Conservation (phyloP, 2,888 invertebrate species). For the Anodontia alba region DNA sequence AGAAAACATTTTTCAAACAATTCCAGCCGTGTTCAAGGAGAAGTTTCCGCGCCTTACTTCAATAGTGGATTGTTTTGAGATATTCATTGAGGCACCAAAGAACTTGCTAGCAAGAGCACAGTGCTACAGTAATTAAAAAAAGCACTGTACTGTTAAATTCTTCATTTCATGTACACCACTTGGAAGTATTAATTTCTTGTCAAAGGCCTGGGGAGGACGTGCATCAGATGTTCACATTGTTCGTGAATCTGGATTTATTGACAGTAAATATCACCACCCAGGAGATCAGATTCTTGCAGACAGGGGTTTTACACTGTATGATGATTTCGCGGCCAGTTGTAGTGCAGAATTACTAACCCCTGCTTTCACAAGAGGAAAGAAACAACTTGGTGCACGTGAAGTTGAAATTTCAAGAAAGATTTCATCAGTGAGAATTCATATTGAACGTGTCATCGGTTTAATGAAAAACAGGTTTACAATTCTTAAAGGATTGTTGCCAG, state of each 20-base stretch:
- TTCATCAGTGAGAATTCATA: constrained; percentile 53
- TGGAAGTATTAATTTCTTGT: constrained; percentile 55
- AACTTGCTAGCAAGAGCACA: constrained; percentile 36
- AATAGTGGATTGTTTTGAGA: constrained; percentile 51
- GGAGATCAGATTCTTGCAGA: constrained; percentile 64
- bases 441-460: constrained; percentile 59
- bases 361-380: constrained; percentile 55
- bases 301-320: constrained; percentile 58
- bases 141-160: constrained; percentile 44
- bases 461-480: constrained; percentile 60
- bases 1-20: constrained; percentile 29
- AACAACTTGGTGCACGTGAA: constrained; percentile 54
- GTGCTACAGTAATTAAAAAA: constrained; percentile 48
- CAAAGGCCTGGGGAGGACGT: constrained; percentile 57
- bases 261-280: constrained; percentile 37
- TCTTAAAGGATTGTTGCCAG: constrained; percentile 47
- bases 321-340: constrained; percentile 56
- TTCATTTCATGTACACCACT: constrained; percentile 38
- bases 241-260: constrained; percentile 47
- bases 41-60: constrained; percentile 39
- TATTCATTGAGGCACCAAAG: constrained; percentile 41
- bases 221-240: constrained; percentile 59
- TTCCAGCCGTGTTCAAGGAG: constrained; percentile 26
- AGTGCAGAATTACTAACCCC: constrained; percentile 55
- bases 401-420: constrained; percentile 56